Percentiles rank a stretch among this genome's conserved stretches.
Conservation (phyloP, 2,113 vertebrate genomes). For the Zootoca vivipara region DNA sequence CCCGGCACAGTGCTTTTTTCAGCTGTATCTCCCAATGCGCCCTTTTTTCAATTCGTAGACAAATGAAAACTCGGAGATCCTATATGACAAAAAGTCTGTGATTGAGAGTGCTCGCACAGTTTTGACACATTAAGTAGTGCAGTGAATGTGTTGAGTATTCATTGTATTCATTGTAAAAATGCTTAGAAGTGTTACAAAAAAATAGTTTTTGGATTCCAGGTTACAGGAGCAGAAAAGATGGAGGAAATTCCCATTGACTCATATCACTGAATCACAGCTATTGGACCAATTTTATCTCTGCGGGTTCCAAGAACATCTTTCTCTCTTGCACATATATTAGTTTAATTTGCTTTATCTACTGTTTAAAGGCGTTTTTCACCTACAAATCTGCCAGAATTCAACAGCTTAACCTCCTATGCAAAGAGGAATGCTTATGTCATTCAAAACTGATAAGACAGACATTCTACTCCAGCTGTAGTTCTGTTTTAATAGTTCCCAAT, state of each 20-base stretch:
- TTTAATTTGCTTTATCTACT: constrained; percentile 72
- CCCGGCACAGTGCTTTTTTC: constrained; percentile 11
- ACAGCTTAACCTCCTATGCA: constrained; percentile 53
- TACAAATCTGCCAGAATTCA: constrained; percentile 63
- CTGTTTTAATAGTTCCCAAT: constrained; percentile 52
- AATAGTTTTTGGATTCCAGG: not conserved
- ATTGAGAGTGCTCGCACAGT: not conserved
- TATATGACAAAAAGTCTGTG: constrained; percentile 8
- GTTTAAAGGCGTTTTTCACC: constrained; percentile 49
- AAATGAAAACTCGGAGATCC: constrained; percentile 15
- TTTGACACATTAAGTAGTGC: not conserved
- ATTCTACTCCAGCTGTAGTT: constrained; percentile 31
- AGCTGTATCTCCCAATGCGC: constrained; percentile 26
- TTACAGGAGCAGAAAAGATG: not conserved
- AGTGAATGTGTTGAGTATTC: not conserved
- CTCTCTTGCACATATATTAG: constrained; percentile 51
- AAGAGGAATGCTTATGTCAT: constrained; percentile 56
- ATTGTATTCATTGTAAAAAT: not conserved
- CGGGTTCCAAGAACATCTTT: constrained; percentile 54
- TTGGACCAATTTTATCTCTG: constrained; percentile 57
- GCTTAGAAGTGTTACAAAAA: constrained; percentile 25
- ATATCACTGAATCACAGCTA: constrained; percentile 26
- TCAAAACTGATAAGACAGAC: constrained; percentile 64
- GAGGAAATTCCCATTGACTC: constrained; percentile 24
- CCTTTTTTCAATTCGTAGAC: not conserved